Evolutionary conservation across 1,140 invertebrate species (phyloP).

Genomic region (Scaptomyza graminum): DNA sequence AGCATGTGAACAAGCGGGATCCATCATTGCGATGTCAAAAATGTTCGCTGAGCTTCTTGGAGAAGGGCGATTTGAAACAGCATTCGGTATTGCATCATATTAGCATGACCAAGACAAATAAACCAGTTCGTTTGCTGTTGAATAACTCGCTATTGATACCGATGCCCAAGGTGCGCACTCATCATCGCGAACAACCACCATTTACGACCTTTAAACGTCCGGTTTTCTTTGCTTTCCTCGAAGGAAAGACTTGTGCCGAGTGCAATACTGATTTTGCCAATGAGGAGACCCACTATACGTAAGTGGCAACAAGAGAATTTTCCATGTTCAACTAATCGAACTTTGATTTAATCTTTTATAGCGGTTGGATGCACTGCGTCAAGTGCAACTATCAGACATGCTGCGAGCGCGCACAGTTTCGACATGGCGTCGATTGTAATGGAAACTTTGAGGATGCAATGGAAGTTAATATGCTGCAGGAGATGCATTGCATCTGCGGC

Average conservation of each 20-base stretch:
- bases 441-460: slow-evolving; percentile 83
- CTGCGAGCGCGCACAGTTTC: slow-evolving; percentile 89
- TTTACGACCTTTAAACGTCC: slow-evolving; percentile 67
- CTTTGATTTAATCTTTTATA: slow-evolving; percentile 64
- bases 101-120: slow-evolving; percentile 70
- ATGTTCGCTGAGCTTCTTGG: slow-evolving; percentile 71
- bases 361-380: slow-evolving; percentile 88
- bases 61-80: slow-evolving; percentile 85
- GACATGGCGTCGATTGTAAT: slow-evolving; percentile 88
- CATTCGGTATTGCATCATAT: slow-evolving; percentile 85
- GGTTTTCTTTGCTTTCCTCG: slow-evolving; percentile 70
- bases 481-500: slow-evolving; percentile 90
- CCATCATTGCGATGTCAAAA: slow-evolving; percentile 65
- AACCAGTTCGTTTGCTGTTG: slow-evolving; percentile 62
- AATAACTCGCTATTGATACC: slow-evolving; percentile 75
- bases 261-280: slow-evolving; percentile 71
- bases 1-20: slow-evolving; percentile 69
- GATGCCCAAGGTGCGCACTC: slow-evolving; percentile 74
- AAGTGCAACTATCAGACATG: slow-evolving; percentile 91
- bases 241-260: slow-evolving; percentile 74
- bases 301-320: slow-evolving; percentile 17
- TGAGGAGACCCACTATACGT: slow-evolving; percentile 79
- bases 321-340: not conserved
- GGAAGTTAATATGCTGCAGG: slow-evolving; percentile 85
- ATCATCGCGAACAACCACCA: slow-evolving; percentile 73